Evolutionary conservation across 37 sponge, comb jelly and placozoan genomes (phyloP), one percentile per base, ranked within the genome.

Genomic region (Axinella damicornis): DNA sequence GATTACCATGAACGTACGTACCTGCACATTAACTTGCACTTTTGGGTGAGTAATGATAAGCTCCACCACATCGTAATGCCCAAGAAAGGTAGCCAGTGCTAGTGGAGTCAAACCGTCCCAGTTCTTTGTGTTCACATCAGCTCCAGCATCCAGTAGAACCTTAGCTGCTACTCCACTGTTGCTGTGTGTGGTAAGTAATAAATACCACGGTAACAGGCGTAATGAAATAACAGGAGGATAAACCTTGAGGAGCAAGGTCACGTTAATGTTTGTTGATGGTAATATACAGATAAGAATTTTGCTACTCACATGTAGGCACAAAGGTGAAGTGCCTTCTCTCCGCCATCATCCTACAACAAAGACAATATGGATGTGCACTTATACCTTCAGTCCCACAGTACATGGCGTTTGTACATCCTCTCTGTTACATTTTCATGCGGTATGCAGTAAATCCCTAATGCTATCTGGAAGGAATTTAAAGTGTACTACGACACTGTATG

Each of bases 51-150:
- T 19, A 1, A 87, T 52, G 19, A 92, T 60, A 4, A 46, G 37
- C 27, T 59, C 60, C 27, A 92, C 28, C 53, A 92, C 76, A 34
- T 60, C 39, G 18, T 24, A 39, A 62, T 83, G 38, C 2, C 89
- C 88, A 52, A 73, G 75, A 2, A 54, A 69, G 27, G 90, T 68
- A 54, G 94, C 80, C 16, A 82, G 53, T 20, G 65, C 31, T 34
- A 90, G 69, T 4, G 94, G 70, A 28, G 84, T 78, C 19, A 27
- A n/a, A 17, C 91, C 89, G 1, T 66, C 55, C 25, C 57, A 27
- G 67, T 90, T 83, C 54, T 55, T 70, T 22, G 84, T 71, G 67
- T 94, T 94, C 9, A 86, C 71, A 65, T 97, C 77, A 17, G 90
- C 94, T 22, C 89, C 91, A 68, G 58, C 69, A 9, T 77, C 79